A percentile compares a stretch with the other conserved stretches of the same genome.
Conservation (phyloP, 2,888 invertebrate genomes). For the Acronicta aceris region DNA sequence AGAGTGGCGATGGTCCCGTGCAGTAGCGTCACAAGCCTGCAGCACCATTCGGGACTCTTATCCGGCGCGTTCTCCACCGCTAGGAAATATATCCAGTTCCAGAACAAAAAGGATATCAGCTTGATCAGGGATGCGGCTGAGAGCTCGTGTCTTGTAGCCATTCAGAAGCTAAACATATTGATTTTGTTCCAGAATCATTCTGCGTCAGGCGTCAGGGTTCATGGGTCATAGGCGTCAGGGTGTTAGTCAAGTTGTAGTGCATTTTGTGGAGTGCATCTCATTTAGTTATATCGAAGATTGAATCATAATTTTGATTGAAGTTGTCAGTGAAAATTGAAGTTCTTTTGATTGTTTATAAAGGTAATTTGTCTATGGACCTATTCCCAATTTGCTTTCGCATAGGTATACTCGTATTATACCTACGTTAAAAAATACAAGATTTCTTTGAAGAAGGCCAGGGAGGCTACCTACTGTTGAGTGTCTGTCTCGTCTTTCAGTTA, state of each 20-base stretch:
- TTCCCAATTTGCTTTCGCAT: too few relatives aligned
- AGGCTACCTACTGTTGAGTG: too few relatives aligned
- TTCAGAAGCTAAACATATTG: constrained; percentile 50
- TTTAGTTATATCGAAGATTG: background rate
- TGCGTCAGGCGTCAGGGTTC: constrained; percentile 12
- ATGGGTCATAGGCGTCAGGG: too few relatives aligned
- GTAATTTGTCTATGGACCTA: too few relatives aligned
- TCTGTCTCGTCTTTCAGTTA: too few relatives aligned
- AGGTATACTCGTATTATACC: too few relatives aligned
- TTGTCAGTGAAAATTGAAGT: constrained; percentile 4
- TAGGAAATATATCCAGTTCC: constrained; percentile 72
- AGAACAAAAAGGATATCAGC: constrained; percentile 76
- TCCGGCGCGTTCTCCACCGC: constrained; percentile 54
- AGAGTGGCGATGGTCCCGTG: constrained; percentile 75
- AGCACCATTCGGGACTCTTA: constrained; percentile 76
- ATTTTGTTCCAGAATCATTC: background rate
- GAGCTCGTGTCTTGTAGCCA: constrained; percentile 69
- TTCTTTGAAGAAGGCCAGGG: too few relatives aligned
- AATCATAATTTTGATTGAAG: constrained; percentile 14
- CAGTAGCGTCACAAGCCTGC: constrained; percentile 74
- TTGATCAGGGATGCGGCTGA: constrained; percentile 68
- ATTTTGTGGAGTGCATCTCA: too few relatives aligned
- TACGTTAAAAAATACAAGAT: too few relatives aligned
- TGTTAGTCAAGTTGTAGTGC: background rate
- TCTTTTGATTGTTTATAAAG: background rate